phyloP scores from a whole-genome alignment of 64 coral and sea anemone genomes.

The Dendronephthya gigantea region DNA sequence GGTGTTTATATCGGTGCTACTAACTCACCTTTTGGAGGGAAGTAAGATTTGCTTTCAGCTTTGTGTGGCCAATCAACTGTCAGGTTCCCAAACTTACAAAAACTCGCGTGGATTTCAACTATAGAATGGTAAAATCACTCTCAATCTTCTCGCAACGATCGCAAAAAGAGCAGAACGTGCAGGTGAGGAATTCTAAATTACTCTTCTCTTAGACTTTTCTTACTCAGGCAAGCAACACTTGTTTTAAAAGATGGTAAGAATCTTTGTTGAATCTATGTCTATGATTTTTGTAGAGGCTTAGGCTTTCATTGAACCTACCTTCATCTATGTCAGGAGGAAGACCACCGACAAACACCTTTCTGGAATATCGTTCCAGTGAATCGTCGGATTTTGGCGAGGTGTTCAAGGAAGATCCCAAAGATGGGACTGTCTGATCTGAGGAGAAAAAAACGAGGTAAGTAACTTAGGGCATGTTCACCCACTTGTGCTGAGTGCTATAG shows the following conservation, averaged over 20 bases:
- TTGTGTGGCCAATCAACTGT: conserved; percentile 99
- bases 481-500: too few species aligned
- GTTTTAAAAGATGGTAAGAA: too few species aligned
- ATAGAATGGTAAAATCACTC: too few species aligned
- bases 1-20: too few species aligned
- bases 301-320: conserved; percentile 37
- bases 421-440: conserved; percentile 93
- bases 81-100: conserved; percentile 87
- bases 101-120: conserved; percentile 98
- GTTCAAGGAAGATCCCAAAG: conserved; percentile 74
- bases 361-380: conserved; percentile 68
- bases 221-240: too few species aligned
- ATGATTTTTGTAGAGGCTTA: neutral
- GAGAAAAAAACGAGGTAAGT: too few species aligned
- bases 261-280: neutral
- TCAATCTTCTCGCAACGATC: too few species aligned
- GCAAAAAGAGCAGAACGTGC: too few species aligned
- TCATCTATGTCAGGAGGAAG: conserved; percentile 95
- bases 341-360: conserved; percentile 93
- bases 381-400: conserved; percentile 90
- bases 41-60: conserved; percentile 99
- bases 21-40: conserved; percentile 81
- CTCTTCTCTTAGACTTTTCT: too few species aligned
- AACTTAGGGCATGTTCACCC: too few species aligned
- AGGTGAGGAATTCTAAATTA: too few species aligned